Base-by-base conservation (phyloP, 2,797 vertebrate species). In the Staurois parvus region DNA sequence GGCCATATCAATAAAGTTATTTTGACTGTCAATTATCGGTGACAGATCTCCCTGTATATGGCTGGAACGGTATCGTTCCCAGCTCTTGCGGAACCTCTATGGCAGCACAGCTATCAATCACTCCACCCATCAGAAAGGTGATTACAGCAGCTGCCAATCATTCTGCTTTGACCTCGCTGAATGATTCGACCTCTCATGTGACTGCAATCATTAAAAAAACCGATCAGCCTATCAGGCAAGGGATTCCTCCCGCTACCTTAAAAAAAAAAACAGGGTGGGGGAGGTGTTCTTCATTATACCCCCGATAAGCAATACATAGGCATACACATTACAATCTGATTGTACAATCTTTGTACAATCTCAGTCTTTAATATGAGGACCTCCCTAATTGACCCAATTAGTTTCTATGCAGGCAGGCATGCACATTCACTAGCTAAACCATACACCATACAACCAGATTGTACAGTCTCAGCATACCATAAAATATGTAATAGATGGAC, bases 81-180 rank as follows among this genome's bases (percentile, higher is more conserved):
- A 30, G 67, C 76, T 78, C 30, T 76, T 84, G 83, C 74, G 48
- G 67, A 79, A 26, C 68, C 26, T 56, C 83, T 64, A 78, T 34
- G 29, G 8, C 15, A 19, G 13, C 0, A 10, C 17, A 24, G 13
- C 26, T 66, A 34, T 45, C 6, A 19, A 40, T 74, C 32, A 34
- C 2, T 13, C 48, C 37, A 45, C 1, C 24, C 29, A n/a, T 7
- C 29, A 26, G 72, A 26, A 28, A 76, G 37, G 73, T 29, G 83
- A 72, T 72, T 78, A 69, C 28, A 67, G 83, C 69, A 85, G 76
- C 69, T 74, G 76, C 75, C 56, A 40, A 6, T 2, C 17, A 8
- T 70, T 84, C 72, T 32, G 37, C 79, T 24, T 15, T 21, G 79
- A 19, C 52, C 32, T 40, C 4, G 68, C 29, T 81, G 68, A 81